Base-by-base conservation (phyloP, 2,888 invertebrate species). In the Ennomos erosarius region DNA sequence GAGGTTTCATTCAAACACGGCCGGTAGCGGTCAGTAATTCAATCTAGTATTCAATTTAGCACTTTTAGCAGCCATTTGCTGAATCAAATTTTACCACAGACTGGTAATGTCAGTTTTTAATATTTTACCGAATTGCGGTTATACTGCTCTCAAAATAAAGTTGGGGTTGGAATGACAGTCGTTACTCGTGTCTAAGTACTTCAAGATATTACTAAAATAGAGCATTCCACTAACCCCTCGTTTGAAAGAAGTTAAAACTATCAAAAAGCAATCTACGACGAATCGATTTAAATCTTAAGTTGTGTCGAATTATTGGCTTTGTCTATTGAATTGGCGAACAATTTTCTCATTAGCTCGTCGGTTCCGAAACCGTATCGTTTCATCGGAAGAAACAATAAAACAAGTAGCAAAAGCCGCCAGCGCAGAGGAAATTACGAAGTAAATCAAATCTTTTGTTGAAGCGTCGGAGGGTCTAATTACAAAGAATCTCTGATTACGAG, bases 1-100 rank as follows among this genome's bases (percentile, higher is more conserved):
- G 57, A 60, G 62, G 53, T 69, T 71, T 68, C 67, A 65, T 57
- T 43, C 42, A 35, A 51, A 13, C 9, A 9, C 48, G 51, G 51
- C 55, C 11, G 13, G 39, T 53, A 42, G 53, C 55, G 62, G 62
- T 61, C 36, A 39, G 67, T 71, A 68, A 73, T 75, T 70, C 71
- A 72, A 72, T 68, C 59, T 70, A 57, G 67, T 40, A 64, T 54
- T 64, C 64, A 62, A 67, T 64, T 66, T 68, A 54, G 44, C 47
- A 45, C n/a, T n/a, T n/a, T n/a, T n/a, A n/a, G n/a, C n/a, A 34
- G 16, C 40, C 42, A 53, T 67, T 65, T 50, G 40, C 54, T 46
- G 59, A 62, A 65, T 66, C 48, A 45, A 55, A 47, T 58, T 63
- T 50, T 50, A 64, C 62, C 64, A 36, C 62, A 59, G 52, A 58